These are phyloP conservation scores for Stegastes partitus DNA, from an alignment of 2,113 vertebrate genomes.

Conservation along the genomic window DNA sequence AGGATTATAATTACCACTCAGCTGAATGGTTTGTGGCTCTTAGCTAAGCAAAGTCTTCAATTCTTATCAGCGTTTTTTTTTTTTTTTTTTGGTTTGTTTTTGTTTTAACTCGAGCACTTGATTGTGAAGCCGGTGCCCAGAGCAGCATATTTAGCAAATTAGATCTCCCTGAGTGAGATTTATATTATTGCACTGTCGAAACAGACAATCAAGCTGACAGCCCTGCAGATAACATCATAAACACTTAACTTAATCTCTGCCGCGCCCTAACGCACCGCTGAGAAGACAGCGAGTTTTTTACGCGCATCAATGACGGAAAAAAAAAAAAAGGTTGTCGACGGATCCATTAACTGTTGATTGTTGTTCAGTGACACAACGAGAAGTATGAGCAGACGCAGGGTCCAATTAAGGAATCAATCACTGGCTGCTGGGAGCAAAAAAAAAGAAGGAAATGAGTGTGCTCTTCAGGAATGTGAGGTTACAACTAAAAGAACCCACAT, in stretches of 20 bases:
- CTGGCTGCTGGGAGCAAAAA: too few relatives aligned
- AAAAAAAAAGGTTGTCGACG: slow-evolving; percentile 20
- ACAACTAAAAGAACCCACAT: too few relatives aligned
- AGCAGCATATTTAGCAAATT: slow-evolving; percentile 55
- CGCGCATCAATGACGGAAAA: slow-evolving; percentile 15
- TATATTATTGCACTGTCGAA: slow-evolving; percentile 17
- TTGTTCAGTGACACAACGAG: not conserved
- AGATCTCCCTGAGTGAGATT: slow-evolving; percentile 48
- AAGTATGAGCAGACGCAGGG: too few relatives aligned
- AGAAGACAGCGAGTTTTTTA: not conserved
- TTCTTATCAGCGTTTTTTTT: slow-evolving; percentile 36
- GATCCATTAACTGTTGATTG: slow-evolving; percentile 13
- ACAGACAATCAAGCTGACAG: slow-evolving; percentile 32
- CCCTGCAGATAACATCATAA: slow-evolving; percentile 52
- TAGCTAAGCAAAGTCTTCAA: slow-evolving; percentile 46
- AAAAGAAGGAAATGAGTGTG: too few relatives aligned
- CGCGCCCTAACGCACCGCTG: slow-evolving; percentile 30
- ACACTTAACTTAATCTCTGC: slow-evolving; percentile 44
- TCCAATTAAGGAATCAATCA: not conserved
- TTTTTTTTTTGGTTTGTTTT: too few relatives aligned
- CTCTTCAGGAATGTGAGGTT: too few relatives aligned
- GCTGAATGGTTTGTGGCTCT: slow-evolving; percentile 22
- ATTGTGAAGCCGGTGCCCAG: slow-evolving; percentile 42
- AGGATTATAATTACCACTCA: slow-evolving; percentile 31
- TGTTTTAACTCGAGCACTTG: slow-evolving; percentile 41